Evolutionary conservation across 2,888 invertebrate genomes (phyloP), one percentile per base, ranked within the genome.

Genomic region (Lysandra bellargus): DNA sequence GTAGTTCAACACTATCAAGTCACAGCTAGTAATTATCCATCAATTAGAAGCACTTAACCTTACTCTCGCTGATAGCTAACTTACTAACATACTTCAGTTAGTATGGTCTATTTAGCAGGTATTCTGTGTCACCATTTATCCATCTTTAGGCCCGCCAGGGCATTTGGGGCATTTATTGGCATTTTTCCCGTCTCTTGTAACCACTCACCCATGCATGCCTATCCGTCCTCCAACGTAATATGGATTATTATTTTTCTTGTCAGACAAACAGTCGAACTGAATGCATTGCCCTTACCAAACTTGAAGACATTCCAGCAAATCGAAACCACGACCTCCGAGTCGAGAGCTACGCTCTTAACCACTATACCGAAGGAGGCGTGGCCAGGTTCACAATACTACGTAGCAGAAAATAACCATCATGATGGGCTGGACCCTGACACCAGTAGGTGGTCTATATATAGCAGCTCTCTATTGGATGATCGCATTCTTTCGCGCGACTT

Each of bases 41-140:
- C 37, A 69, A 69, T 69, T 69, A 69, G 69, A 69, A 17, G 17
- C 69, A 37, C 69, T 69, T 33, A 33, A 69, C 64, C 64, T 64
- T 64, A 64, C 64, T 23, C 9, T 23, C 9, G 23, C 33, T 69
- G 37, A 37, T 69, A 37, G 69, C 14, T 37, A 69, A 17, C 69
- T 69, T 37, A 69, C 17, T 69, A 37, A 69, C 69, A 69, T 69
- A 69, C 69, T 69, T 69, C 37, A 69, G 69, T 69, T 69, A 69
- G 1, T 37, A 69, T 69, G 69, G 33, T 33, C 69, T 69, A 69
- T 69, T 69, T 30, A 23, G 64, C 3, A n/a, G 23, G 7, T 61
- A n/a, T n/a, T 61, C 61, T 23, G 6, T 61, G n/a, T 23, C 61
- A 61, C 2, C 7, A 30, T 1, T 17, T 14, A 57, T 4, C 57